Conservation (phyloP, 2,797 vertebrate genomes). For the Danio kyathit region DNA sequence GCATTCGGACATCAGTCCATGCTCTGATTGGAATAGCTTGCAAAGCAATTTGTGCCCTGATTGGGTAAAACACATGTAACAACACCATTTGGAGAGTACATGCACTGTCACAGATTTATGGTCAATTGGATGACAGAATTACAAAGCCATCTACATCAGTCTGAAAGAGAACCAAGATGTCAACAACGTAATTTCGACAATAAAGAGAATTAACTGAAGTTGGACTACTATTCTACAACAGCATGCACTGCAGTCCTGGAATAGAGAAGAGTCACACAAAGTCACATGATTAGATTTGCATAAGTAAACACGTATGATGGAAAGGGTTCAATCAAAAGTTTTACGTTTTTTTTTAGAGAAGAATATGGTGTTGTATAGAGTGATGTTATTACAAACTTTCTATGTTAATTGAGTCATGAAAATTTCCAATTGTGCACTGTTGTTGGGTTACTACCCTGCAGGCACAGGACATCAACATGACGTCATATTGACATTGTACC, state of each 20-base stretch:
- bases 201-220: not conserved
- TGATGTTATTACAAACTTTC: not conserved
- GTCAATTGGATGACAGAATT: not conserved
- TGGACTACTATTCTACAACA: constrained; percentile 6
- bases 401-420: constrained; percentile 10
- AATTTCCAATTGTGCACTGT: not conserved
- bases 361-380: not conserved
- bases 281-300: constrained; percentile 3
- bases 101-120: not conserved
- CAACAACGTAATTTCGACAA: constrained; percentile 9
- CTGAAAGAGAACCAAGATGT: not conserved
- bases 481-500: too few species aligned
- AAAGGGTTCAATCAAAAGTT: not conserved
- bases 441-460: not conserved
- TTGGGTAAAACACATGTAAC: not conserved
- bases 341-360: not conserved
- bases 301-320: not conserved
- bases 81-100: not conserved
- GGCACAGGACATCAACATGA: too few species aligned
- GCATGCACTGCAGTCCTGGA: constrained; percentile 26
- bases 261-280: constrained; percentile 35
- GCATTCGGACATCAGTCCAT: not conserved
- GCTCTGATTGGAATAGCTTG: constrained; percentile 15
- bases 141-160: not conserved
- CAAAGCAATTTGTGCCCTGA: constrained; percentile 13